Evolutionary conservation across 2,113 vertebrate species (phyloP).

Genomic region (Dissostichus mawsoni): DNA sequence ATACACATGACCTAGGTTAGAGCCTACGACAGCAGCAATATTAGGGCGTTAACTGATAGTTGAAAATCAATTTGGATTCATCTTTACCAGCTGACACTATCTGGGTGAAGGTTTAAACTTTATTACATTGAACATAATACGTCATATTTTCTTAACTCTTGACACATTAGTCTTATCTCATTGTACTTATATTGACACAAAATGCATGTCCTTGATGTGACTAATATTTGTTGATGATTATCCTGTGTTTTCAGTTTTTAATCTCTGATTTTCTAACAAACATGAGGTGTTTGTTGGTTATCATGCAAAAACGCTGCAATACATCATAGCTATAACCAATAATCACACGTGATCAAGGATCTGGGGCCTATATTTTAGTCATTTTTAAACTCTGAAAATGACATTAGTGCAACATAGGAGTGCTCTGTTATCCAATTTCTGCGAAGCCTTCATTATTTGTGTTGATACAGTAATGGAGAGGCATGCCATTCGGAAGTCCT

Average conservation of each 20-base stretch:
- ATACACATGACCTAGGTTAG: too few species aligned
- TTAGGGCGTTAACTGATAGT: too few species aligned
- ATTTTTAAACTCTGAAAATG: not conserved
- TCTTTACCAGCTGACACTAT: not conserved
- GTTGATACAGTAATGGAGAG: constrained; percentile 32
- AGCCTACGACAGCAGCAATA: too few species aligned
- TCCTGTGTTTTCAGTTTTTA: not conserved
- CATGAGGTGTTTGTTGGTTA: not conserved
- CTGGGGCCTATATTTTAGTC: not conserved
- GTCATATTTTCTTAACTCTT: not conserved
- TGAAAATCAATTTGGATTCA: not conserved
- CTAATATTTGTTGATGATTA: not conserved
- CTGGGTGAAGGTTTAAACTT: not conserved
- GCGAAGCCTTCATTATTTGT: constrained; percentile 5
- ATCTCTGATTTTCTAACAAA: not conserved
- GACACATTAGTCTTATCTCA: not conserved
- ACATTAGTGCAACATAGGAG: not conserved
- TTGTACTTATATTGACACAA: not conserved
- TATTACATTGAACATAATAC: not conserved
- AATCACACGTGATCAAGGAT: not conserved
- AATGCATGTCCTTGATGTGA: not conserved
- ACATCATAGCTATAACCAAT: not conserved
- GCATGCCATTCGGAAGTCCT: not conserved
- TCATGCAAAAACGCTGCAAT: not conserved
- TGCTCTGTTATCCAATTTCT: not conserved